Percentiles rank a stretch among this genome's conserved stretches.
Conservation (phyloP, 2,797 vertebrate species). For the Chiroxiphia lanceolata region DNA sequence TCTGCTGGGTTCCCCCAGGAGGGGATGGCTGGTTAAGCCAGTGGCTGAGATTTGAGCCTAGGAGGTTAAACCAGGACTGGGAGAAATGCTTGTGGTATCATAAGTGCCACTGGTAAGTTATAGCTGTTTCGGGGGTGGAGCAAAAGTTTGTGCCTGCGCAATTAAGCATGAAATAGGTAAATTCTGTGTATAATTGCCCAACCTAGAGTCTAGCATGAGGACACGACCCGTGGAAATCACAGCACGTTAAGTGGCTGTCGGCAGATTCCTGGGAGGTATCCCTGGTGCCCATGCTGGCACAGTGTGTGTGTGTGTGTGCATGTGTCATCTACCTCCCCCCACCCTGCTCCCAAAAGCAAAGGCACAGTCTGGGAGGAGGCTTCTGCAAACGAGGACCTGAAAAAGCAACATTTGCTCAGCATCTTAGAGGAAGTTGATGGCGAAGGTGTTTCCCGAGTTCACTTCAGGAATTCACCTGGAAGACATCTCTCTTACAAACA, state of each 20-base stretch:
- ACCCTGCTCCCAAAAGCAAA: background rate
- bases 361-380: background rate
- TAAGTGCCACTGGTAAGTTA: background rate
- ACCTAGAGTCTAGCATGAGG: background rate
- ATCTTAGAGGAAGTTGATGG: background rate
- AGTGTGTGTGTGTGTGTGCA: background rate
- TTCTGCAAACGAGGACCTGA: background rate
- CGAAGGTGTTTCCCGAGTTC: background rate
- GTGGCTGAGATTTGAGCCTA: background rate
- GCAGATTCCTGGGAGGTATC: background rate
- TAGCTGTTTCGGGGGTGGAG: background rate
- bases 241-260: fast-evolving
- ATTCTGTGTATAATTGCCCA: slow-evolving; percentile 56
- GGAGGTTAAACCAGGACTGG: background rate
- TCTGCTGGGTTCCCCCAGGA: background rate
- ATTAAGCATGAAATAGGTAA: slow-evolving; percentile 65
- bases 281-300: fast-evolving
- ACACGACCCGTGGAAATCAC: slow-evolving; percentile 6
- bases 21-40: background rate
- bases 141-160: slow-evolving; percentile 40
- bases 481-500: background rate
- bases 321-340: background rate
- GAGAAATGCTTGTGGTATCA: background rate
- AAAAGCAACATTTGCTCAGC: background rate
- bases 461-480: background rate